Base-by-base conservation (phyloP, 2,797 vertebrate genomes). In the Tachyglossus aculeatus region DNA sequence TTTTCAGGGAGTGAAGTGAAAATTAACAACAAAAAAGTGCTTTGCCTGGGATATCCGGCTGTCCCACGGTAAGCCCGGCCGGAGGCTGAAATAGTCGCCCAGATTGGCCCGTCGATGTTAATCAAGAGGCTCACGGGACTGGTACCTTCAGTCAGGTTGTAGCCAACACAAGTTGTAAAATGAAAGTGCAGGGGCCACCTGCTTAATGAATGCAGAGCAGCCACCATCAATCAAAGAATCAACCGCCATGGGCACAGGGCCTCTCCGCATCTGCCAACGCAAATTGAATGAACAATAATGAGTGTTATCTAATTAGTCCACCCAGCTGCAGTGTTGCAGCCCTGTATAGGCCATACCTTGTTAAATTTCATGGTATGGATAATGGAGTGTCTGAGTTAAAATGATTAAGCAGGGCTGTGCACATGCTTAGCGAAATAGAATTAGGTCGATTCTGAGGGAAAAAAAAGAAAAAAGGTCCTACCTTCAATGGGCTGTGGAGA, bases 281-380 rank as follows among this genome's bases (percentile, higher is more conserved):
- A 80, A 80, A 75, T 50, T 32, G 82, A 83, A 80, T 21, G 47
- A 85, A 71, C 79, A 66, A 7, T 62, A 70, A 83, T 16, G 72
- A 88, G 74, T 1, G 24, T 63, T 78, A 69, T 39, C 58, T 84
- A 81, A 88, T 75, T 75, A 79, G 82, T 34, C 48, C 78, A 43
- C 66, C 27, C 80, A 83, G 87, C 84, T 84, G 87, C 75, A 45
- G 0, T 4, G 56, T 76, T 74, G 80, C 61, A 54, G 78, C 50
- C 74, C 68, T 43, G 18, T 39, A 21, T 7, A 25, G 71, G 68
- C 77, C 61, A 80, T 32, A 59, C 74, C 75, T 71, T 73, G 86
- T 77, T 85, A 80, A 78, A 77, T 76, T 80, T 79, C 78, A 37
- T 62, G 73, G 67, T 72, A 38, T 32, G 22, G 29, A 24, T 70